These are phyloP conservation scores for Antechinus stuartii DNA, from an alignment of 2,113 vertebrate genomes.

Conservation along the genomic window DNA sequence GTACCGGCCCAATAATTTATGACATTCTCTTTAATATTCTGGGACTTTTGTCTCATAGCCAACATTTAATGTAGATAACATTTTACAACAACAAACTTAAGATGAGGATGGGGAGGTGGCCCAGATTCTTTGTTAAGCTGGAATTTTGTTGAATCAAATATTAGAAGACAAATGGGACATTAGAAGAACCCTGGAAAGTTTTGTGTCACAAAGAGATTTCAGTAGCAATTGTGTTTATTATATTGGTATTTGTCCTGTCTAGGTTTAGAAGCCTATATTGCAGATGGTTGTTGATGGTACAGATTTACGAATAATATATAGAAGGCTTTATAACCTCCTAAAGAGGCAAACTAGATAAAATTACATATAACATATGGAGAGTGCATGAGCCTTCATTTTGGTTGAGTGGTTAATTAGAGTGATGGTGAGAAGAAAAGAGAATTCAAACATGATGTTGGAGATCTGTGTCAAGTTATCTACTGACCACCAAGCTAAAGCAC, in stretches of 20 bases:
- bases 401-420: neutral
- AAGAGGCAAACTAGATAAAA: conserved; percentile 67
- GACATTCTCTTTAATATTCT: conserved; percentile 66
- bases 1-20: conserved; percentile 7
- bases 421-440: conserved; percentile 24
- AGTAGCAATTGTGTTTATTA: conserved; percentile 44
- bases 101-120: conserved; percentile 61
- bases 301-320: conserved; percentile 62
- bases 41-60: conserved; percentile 61
- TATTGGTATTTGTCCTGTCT: conserved; percentile 51
- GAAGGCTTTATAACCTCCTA: conserved; percentile 51
- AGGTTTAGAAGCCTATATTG: conserved; percentile 69
- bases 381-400: conserved; percentile 47
- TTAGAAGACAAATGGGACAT: conserved; percentile 45
- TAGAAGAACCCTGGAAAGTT: conserved; percentile 44
- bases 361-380: conserved; percentile 56
- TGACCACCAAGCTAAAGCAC: conserved; percentile 20
- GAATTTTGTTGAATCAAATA: conserved; percentile 55
- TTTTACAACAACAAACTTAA: conserved; percentile 44
- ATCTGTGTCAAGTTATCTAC: conserved; percentile 65
- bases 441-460: conserved; percentile 36
- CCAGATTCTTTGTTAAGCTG: conserved; percentile 59
- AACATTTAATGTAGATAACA: conserved; percentile 53
- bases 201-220: conserved; percentile 57
- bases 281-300: conserved; percentile 63